Evolutionary conservation across 2,888 invertebrate species (phyloP).

Genomic region (Hyppa rectilinea): DNA sequence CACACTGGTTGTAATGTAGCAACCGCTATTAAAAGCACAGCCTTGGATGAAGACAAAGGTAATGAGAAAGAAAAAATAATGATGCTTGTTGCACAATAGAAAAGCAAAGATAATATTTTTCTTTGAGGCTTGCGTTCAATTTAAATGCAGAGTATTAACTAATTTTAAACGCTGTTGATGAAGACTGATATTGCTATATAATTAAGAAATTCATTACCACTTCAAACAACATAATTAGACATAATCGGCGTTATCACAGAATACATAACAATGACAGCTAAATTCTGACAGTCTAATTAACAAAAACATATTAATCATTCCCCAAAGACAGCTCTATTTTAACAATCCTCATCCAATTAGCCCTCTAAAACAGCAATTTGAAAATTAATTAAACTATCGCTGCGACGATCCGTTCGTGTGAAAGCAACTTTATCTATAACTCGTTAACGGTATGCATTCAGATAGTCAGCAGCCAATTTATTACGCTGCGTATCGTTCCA

Average conservation of each 20-base stretch:
- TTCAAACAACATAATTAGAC: slow-evolving; percentile 29
- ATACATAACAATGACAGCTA: slow-evolving; percentile 17
- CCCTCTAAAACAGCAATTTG: slow-evolving; percentile 47
- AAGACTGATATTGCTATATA: background rate
- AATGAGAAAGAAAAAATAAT: slow-evolving; percentile 11
- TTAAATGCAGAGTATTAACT: background rate
- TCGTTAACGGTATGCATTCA: slow-evolving; percentile 83
- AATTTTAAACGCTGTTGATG: background rate
- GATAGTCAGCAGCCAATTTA: slow-evolving; percentile 84
- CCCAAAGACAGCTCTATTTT: slow-evolving; percentile 26
- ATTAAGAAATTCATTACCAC: slow-evolving; percentile 35
- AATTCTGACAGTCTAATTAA: slow-evolving; percentile 30
- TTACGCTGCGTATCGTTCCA: slow-evolving; percentile 82
- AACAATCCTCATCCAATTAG: slow-evolving; percentile 51
- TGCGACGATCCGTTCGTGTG: slow-evolving; percentile 59
- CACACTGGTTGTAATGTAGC: slow-evolving; percentile 47
- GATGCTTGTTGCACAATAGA: background rate
- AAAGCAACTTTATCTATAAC: slow-evolving; percentile 73
- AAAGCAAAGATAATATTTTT: background rate
- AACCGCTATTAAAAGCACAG: background rate
- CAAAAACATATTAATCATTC: slow-evolving; percentile 40
- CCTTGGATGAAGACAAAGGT: background rate
- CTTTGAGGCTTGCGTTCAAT: background rate
- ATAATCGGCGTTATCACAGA: background rate
- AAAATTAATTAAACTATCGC: slow-evolving; percentile 65